Conservation (phyloP, 2,888 invertebrate species). For the Mythimna impura region DNA sequence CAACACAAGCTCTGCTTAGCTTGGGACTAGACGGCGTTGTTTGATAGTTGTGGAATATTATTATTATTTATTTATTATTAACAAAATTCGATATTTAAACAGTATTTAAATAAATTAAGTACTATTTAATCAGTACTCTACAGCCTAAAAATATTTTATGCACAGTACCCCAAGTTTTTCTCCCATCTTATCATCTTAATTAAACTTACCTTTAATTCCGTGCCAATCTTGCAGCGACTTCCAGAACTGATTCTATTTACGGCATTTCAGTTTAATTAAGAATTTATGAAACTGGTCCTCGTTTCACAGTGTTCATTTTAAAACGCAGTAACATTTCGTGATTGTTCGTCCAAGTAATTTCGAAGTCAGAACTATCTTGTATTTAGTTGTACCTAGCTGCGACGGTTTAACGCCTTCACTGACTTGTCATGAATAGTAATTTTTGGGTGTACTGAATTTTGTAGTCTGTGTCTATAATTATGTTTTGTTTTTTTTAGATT, state of each 20-base stretch:
- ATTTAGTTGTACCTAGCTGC: slow-evolving; percentile 54
- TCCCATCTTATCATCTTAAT: background rate
- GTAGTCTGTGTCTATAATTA: slow-evolving; percentile 21
- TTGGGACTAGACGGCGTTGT: too few species aligned
- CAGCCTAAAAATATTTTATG: background rate
- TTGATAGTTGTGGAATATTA: too few species aligned
- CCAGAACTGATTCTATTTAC: slow-evolving; percentile 58
- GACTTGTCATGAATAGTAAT: slow-evolving; percentile 53
- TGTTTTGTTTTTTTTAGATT: slow-evolving; percentile 7
- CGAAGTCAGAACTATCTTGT: slow-evolving; percentile 62
- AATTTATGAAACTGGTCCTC: slow-evolving; percentile 65
- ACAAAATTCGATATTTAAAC: too few species aligned
- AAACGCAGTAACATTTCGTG: slow-evolving; percentile 57
- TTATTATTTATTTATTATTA: too few species aligned
- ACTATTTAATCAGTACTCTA: background rate
- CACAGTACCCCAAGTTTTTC: slow-evolving; percentile 1
- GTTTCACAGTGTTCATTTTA: slow-evolving; percentile 59
- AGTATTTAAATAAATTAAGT: background rate
- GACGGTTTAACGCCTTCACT: slow-evolving; percentile 56
- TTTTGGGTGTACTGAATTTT: slow-evolving; percentile 45
- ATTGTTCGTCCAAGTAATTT: slow-evolving; percentile 63
- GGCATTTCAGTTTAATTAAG: slow-evolving; percentile 60
- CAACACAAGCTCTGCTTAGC: too few species aligned
- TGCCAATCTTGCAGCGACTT: slow-evolving; percentile 43
- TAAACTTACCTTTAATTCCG: slow-evolving; percentile 23